These are phyloP conservation scores for Pelobates fuscus DNA, from an alignment of 2,113 vertebrate genomes.

Conservation along the genomic window DNA sequence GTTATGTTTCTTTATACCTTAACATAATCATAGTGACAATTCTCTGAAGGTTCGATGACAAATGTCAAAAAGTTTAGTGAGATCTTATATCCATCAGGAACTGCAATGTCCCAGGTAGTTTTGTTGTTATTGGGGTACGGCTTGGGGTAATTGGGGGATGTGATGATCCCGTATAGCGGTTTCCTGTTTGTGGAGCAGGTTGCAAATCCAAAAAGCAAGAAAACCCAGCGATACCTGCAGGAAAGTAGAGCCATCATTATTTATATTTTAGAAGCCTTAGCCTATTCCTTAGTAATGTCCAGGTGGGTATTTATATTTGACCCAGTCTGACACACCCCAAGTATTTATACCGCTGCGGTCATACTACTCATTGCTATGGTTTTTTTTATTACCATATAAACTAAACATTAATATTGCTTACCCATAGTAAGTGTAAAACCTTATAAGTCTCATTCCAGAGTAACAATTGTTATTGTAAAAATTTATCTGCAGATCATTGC, in stretches of 20 bases:
- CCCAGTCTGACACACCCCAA: no score
- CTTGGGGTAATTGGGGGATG: conserved; percentile 79
- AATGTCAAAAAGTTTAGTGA: conserved; percentile 82
- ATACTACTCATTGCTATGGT: no score
- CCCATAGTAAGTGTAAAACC: no score
- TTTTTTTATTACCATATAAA: no score
- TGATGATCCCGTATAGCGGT: conserved; percentile 73
- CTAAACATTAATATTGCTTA: no score
- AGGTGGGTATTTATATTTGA: no score
- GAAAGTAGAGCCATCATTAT: neutral
- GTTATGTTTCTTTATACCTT: conserved; percentile 68
- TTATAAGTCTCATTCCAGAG: no score
- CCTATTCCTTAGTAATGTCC: no score
- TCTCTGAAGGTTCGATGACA: conserved; percentile 82
- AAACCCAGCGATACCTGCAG: conserved; percentile 8
- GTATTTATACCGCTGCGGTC: no score
- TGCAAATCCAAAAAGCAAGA: conserved; percentile 8
- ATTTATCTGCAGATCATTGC: no score
- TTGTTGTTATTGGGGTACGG: conserved; percentile 76
- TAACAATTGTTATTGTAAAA: no score
- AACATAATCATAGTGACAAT: conserved; percentile 85
- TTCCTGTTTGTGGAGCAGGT: conserved; percentile 6
- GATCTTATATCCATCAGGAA: conserved; percentile 80
- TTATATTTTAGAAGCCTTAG: no score
- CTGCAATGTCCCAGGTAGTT: conserved; percentile 72